Conservation (phyloP, 1,140 invertebrate genomes). For the Solen grandis region DNA sequence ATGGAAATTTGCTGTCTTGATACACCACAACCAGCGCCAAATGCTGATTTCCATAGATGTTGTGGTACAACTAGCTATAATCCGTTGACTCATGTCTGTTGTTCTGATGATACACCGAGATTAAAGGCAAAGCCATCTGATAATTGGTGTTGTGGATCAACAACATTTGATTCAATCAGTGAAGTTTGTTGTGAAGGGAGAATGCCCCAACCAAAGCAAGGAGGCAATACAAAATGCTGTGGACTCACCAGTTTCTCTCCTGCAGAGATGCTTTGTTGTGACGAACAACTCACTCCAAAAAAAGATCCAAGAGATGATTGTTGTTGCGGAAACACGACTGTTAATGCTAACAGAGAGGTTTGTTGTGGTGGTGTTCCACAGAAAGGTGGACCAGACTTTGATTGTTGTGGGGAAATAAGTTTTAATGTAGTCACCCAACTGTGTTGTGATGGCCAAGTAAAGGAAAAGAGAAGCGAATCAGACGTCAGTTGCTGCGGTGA, state of each 20-base stretch:
- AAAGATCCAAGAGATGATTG: conserved; percentile 28
- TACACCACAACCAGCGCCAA: conserved; percentile 44
- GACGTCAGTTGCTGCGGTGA: conserved; percentile 51
- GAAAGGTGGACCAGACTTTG: conserved; percentile 34
- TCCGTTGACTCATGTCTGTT: conserved; percentile 40
- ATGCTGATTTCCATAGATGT: conserved; percentile 25
- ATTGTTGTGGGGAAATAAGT: conserved; percentile 42
- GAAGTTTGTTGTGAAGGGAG: conserved; percentile 54
- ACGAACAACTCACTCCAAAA: conserved; percentile 26
- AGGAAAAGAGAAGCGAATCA: conserved; percentile 17
- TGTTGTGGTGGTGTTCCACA: conserved; percentile 49
- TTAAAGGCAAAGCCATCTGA: conserved; percentile 41
- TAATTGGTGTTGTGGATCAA: conserved; percentile 53
- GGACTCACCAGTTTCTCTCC: conserved; percentile 27
- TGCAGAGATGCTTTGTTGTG: conserved; percentile 28
- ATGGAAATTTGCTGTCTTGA: conserved; percentile 47
- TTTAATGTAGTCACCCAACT: conserved; percentile 19
- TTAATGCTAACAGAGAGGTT: conserved; percentile 40
- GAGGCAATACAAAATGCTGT: conserved; percentile 45
- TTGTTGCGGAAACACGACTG: conserved; percentile 50
- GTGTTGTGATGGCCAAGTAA: conserved; percentile 39
- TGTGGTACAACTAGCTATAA: conserved; percentile 47
- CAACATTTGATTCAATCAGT: conserved; percentile 45
- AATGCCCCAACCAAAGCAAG: conserved; percentile 40
- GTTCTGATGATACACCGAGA: conserved; percentile 28